phyloP scores from a whole-genome alignment of 2,113 vertebrate genomes.

The Callocephalon fimbriatum region DNA sequence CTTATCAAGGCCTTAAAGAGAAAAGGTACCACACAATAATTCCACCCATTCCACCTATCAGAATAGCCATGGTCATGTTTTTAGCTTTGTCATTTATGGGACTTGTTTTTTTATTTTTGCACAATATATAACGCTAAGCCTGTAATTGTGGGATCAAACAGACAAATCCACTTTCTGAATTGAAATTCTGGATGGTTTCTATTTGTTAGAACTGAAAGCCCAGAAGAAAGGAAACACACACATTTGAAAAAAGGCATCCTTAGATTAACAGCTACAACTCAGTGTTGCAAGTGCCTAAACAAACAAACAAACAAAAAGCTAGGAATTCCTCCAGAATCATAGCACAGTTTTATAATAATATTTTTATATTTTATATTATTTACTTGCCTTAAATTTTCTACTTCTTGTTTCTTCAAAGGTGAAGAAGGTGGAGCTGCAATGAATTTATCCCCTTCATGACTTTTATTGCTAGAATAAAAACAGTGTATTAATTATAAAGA shows the following conservation, averaged over 20 bases:
- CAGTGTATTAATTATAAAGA: background rate
- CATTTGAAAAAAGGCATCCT: background rate
- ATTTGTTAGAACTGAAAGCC: background rate
- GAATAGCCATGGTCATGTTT: background rate
- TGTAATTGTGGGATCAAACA: background rate
- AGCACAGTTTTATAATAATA: background rate
- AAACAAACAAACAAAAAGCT: background rate
- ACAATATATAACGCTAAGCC: background rate
- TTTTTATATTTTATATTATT: background rate
- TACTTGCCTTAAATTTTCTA: conserved; percentile 95
- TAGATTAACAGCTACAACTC: background rate
- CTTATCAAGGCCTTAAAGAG: background rate
- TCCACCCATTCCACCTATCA: background rate
- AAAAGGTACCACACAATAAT: background rate
- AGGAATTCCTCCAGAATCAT: background rate
- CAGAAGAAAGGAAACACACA: background rate
- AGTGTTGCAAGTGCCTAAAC: background rate
- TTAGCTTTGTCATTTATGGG: background rate
- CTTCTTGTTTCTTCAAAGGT: conserved; percentile 92
- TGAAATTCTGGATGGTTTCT: background rate
- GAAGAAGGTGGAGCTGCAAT: conserved; percentile 94
- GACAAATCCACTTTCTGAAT: background rate
- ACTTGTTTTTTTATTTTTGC: background rate
- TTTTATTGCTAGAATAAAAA: conserved; percentile 89
- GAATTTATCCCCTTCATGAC: conserved; percentile 94